A percentile compares a stretch with the other conserved stretches of the same genome.
Conservation (phyloP, 2,797 vertebrate genomes). For the Argyrosomus regius region DNA sequence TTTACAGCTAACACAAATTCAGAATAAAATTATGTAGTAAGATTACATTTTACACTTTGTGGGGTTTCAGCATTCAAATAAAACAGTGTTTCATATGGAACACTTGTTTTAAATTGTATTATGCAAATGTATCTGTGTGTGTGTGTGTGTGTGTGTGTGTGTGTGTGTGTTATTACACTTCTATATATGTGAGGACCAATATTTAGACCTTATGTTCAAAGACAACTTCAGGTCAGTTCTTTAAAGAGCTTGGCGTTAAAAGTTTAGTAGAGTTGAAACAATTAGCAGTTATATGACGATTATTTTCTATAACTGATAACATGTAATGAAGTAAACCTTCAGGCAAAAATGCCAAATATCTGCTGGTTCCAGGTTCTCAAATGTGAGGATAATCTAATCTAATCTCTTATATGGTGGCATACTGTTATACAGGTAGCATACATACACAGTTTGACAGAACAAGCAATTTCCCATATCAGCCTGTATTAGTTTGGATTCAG, state of each 20-base stretch:
- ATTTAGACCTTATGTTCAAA: not conserved
- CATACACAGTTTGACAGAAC: too few relatives aligned
- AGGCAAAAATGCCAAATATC: not conserved
- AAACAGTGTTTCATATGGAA: not conserved
- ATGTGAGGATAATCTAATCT: not conserved
- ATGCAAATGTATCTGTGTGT: constrained; percentile 10
- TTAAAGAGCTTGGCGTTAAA: not conserved
- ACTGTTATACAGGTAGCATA: not conserved
- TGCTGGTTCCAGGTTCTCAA: constrained; percentile 5
- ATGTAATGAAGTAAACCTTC: not conserved
- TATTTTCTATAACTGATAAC: not conserved
- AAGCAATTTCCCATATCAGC: too few relatives aligned
- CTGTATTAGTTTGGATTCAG: too few relatives aligned
- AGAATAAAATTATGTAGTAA: not conserved
- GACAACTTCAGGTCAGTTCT: not conserved
- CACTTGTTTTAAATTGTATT: not conserved
- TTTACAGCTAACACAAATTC: not conserved
- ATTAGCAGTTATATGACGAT: not conserved
- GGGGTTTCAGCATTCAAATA: not conserved
- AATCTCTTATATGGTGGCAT: not conserved
- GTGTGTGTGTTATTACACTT: not conserved
- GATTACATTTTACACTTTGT: constrained; percentile 4
- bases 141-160: not conserved
- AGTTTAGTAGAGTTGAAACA: not conserved
- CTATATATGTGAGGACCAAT: not conserved